Evolutionary conservation across 2,888 invertebrate species (phyloP).

Genomic region (Isoperla grammatica): DNA sequence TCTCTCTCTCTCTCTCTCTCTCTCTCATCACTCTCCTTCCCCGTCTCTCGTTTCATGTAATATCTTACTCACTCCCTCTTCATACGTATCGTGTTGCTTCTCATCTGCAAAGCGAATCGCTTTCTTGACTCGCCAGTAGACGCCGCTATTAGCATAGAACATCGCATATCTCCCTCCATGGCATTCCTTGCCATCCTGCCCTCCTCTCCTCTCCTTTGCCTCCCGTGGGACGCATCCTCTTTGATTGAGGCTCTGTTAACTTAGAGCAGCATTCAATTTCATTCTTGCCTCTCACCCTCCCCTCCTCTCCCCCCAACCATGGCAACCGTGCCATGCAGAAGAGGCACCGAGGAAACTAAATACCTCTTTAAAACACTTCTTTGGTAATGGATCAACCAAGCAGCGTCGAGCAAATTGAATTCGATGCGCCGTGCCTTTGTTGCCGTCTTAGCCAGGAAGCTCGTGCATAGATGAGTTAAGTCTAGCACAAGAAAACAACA

Average conservation of each 20-base stretch:
- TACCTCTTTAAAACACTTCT: constrained; percentile 6
- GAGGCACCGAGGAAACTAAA: constrained; percentile 1
- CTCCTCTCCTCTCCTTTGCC: not conserved
- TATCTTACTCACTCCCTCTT: not conserved
- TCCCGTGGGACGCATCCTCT: constrained; percentile 19
- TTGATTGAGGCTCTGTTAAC: constrained; percentile 25
- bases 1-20: too few relatives aligned
- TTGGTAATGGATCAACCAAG: not conserved
- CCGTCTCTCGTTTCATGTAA: not conserved
- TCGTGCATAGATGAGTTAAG: too few relatives aligned
- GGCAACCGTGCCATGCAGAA: too few relatives aligned
- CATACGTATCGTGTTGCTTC: constrained; percentile 2
- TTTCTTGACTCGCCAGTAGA: constrained; percentile 4
- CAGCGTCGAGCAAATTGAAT: constrained; percentile 2
- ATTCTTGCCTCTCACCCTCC: not conserved
- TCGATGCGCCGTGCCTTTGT: too few relatives aligned
- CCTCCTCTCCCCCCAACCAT: not conserved
- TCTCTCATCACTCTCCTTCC: not conserved
- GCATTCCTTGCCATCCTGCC: not conserved
- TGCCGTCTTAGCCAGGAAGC: too few relatives aligned
- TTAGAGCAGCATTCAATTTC: constrained; percentile 23
- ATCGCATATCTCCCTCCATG: constrained; percentile 12
- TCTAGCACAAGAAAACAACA: too few relatives aligned
- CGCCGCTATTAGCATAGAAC: constrained; percentile 16
- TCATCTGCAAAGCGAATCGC: not conserved